These are phyloP conservation scores for Tethya wilhelma DNA, from an alignment of 37 sponge, comb jelly and placozoan genomes.

Conservation along the genomic window DNA sequence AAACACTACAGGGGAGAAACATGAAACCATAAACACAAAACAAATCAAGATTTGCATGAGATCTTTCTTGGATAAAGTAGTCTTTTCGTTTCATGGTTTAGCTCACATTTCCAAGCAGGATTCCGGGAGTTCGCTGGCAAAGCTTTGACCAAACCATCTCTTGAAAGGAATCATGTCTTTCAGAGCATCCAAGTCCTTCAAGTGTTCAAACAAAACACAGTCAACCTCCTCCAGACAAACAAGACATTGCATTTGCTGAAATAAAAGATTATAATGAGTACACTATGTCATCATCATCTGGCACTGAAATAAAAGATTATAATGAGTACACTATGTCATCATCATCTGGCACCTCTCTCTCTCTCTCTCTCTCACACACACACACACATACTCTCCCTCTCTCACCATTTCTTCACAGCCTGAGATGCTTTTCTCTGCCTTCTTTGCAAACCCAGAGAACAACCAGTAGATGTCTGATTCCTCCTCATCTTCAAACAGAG, in stretches of 20 bases:
- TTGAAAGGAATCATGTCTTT: slow-evolving; percentile 21
- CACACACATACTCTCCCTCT: background rate
- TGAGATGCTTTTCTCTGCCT: slow-evolving; percentile 10
- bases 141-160: slow-evolving; percentile 63
- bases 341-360: background rate
- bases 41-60: background rate
- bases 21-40: background rate
- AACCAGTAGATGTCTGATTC: slow-evolving; percentile 44
- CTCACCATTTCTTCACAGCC: slow-evolving; percentile 10
- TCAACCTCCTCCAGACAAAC: slow-evolving; percentile 34
- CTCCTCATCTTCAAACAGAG: slow-evolving; percentile 34
- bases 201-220: slow-evolving; percentile 22
- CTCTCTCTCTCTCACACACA: too few relatives aligned
- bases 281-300: background rate
- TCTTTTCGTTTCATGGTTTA: background rate
- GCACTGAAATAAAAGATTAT: background rate
- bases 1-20: slow-evolving; percentile 24
- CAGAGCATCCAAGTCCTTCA: slow-evolving; percentile 18
- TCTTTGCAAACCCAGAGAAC: slow-evolving; percentile 48
- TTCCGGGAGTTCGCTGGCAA: slow-evolving; percentile 38
- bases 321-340: background rate
- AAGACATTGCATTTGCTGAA: too few relatives aligned
- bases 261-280: too few relatives aligned
- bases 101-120: slow-evolving; percentile 40
- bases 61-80: background rate